These are phyloP conservation scores for Bombus difficillimus DNA, from an alignment of 1,140 invertebrate genomes.

Conservation along the genomic window DNA sequence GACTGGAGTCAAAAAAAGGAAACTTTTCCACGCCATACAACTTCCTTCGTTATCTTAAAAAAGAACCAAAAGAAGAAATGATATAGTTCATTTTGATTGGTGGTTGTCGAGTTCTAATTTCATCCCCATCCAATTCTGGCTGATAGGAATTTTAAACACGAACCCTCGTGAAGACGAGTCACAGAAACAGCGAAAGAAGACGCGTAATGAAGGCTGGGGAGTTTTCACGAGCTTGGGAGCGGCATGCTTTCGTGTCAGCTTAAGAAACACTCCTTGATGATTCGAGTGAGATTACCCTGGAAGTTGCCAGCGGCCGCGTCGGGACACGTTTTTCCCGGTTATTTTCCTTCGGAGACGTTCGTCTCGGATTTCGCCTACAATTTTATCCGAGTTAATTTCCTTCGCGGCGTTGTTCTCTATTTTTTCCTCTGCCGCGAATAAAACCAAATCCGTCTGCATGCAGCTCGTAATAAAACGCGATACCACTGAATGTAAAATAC, in stretches of 20 bases:
- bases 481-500: constrained; percentile 58
- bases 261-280: constrained; percentile 38
- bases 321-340: constrained; percentile 20
- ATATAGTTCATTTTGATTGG: background rate
- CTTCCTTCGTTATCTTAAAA: background rate
- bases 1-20: background rate
- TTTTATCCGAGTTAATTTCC: constrained; percentile 69
- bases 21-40: background rate
- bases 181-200: background rate
- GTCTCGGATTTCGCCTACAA: constrained; percentile 38
- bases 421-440: background rate
- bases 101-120: background rate
- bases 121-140: background rate
- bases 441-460: constrained; percentile 16
- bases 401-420: background rate
- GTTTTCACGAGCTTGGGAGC: background rate
- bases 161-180: background rate
- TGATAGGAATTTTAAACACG: constrained; percentile 39
- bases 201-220: constrained; percentile 22
- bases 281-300: constrained; percentile 45
- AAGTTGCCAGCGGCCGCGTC: constrained; percentile 7
- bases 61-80: no score
- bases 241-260: background rate
- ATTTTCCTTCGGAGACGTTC: constrained; percentile 18
- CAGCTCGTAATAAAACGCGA: constrained; percentile 60